A percentile compares a stretch with the other conserved stretches of the same genome.
Evolutionary conservation across 37 sponge, comb jelly and placozoan species (phyloP).

Genomic region (Hexactinellida sp.): DNA sequence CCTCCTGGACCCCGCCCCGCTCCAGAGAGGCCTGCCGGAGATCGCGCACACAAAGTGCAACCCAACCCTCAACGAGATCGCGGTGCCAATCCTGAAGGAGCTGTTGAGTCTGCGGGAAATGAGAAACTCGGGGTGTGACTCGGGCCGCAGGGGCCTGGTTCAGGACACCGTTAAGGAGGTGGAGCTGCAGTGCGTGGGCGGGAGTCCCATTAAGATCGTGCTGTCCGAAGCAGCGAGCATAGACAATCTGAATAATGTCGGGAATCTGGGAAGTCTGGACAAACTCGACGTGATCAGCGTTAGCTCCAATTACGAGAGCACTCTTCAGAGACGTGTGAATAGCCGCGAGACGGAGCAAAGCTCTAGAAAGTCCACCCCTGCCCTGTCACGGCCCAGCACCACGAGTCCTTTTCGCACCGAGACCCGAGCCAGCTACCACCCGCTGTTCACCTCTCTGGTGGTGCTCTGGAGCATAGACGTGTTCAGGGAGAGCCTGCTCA

Average conservation of each 20-base stretch:
- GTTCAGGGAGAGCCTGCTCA: neutral
- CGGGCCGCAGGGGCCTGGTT: neutral
- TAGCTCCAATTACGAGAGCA: neutral
- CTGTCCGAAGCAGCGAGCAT: neutral
- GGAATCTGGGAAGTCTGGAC: neutral
- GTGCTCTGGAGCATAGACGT: neutral
- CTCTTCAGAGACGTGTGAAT: neutral
- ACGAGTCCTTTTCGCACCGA: neutral
- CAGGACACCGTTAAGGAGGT: neutral
- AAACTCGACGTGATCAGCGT: neutral
- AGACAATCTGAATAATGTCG: neutral
- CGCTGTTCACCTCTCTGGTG: neutral
- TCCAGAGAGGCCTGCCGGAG: neutral
- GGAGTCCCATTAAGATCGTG: neutral
- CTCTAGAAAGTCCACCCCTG: neutral
- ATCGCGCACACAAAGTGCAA: neutral
- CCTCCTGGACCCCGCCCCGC: neutral
- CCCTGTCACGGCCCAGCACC: neutral
- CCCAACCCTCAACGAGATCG: neutral
- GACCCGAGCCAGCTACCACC: slow-evolving; percentile 2
- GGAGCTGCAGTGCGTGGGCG: neutral
- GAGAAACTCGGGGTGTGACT: neutral
- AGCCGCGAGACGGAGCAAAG: neutral
- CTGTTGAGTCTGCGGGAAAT: neutral
- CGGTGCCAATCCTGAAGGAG: neutral